Evolutionary conservation across 2,888 invertebrate species (phyloP), one percentile per base, ranked within the genome.

Genomic region (Pristionchus fissidentatus): DNA sequence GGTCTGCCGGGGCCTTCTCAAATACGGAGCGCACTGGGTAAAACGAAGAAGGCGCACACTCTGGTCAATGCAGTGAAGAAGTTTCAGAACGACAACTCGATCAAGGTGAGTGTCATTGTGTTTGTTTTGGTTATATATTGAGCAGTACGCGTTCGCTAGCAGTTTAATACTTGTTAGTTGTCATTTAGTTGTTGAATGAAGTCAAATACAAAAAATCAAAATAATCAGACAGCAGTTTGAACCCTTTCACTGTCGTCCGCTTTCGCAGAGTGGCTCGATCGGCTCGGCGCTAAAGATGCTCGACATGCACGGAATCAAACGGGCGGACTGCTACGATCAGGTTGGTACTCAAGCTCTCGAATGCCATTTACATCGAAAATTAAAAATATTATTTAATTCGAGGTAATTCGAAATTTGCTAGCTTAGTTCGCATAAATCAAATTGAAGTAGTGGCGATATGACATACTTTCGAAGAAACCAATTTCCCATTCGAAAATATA

Each of bases 61-160:
- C 98, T 98, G 19, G 93, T 98, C 57, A 97, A 97, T 94, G 97
- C 98, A n/a, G 98, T 98, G 87, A 97, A 97, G 94, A 97, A 97
- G 93, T 98, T 98, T 94, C 97, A 98, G 73, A 83, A 84, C 73
- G 96, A 96, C 93, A 97, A 97, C 94, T 96, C 96, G 57, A 96
- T 97, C 90, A 93, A 86, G 84, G 89, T 89, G 35, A 38, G n/a
- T n/a, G 29, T 19, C 41, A 46, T 19, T 41, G n/a, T 3, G n/a
- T 29, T 49, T 0, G 46, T 13, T 38, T 41, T 0, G 35, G 19
- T 70, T 41, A 2, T 41, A 38, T 38, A n/a, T n/a, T 15, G 35
- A 70, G 1, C 22, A 0, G 15, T 1, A 3, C 32, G 10, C 13
- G 19, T 13, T 35, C 19, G 7, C 62, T n/a, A n/a, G n/a, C n/a